Percentiles rank a stretch among this genome's conserved stretches.
Conservation (phyloP, 2,888 invertebrate species). For the Drosophila siamana region DNA sequence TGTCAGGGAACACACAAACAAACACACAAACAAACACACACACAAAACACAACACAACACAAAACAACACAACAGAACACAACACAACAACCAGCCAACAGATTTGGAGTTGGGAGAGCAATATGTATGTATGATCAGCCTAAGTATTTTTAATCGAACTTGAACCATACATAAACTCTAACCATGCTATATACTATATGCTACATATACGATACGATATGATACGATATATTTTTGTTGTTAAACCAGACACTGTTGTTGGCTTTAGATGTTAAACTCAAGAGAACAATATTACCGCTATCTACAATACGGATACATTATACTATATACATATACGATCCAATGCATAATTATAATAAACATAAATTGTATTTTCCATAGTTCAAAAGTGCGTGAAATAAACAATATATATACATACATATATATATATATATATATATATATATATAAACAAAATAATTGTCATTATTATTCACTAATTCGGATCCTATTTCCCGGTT, state of each 20-base stretch:
- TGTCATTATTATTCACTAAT: neutral
- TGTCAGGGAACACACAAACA: slow-evolving; percentile 73
- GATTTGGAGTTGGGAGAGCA: slow-evolving; percentile 44
- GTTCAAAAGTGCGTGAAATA: slow-evolving; percentile 60
- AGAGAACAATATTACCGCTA: slow-evolving; percentile 48
- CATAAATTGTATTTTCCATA: slow-evolving; percentile 68
- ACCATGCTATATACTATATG: slow-evolving; percentile 29
- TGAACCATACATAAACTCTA: slow-evolving; percentile 22
- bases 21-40: too few species aligned
- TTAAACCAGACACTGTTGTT: slow-evolving; percentile 45
- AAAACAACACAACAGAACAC: slow-evolving; percentile 10
- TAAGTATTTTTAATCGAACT: slow-evolving; percentile 23
- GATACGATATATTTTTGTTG: slow-evolving; percentile 50
- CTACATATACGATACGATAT: slow-evolving; percentile 7
- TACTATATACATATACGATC: slow-evolving; percentile 22
- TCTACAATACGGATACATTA: slow-evolving; percentile 9
- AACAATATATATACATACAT: slow-evolving; percentile 19
- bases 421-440: neutral
- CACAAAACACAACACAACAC: too few species aligned
- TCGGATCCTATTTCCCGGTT: neutral
- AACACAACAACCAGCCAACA: slow-evolving; percentile 20
- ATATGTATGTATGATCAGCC: slow-evolving; percentile 38
- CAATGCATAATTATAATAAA: slow-evolving; percentile 27
- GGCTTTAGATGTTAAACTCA: slow-evolving; percentile 66
- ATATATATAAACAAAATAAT: neutral